These are phyloP conservation scores for Otus sunia DNA, from an alignment of 2,113 vertebrate genomes.

Conservation along the genomic window DNA sequence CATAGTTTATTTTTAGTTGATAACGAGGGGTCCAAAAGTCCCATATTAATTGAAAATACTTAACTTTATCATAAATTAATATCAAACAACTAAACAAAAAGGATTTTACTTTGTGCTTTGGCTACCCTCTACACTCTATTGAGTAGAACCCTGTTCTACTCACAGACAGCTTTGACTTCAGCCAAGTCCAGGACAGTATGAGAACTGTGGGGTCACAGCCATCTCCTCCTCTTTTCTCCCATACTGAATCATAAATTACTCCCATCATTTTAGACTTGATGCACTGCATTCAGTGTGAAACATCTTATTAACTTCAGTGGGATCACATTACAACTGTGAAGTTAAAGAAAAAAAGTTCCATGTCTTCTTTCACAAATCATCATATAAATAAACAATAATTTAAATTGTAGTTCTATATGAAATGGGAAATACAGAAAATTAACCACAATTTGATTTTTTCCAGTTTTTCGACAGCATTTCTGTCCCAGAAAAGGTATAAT, in stretches of 20 bases:
- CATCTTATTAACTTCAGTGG: background rate
- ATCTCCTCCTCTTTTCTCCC: background rate
- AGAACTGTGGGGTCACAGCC: background rate
- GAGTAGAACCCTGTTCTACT: background rate
- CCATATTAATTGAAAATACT: background rate
- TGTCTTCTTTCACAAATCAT: background rate
- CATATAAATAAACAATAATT: background rate
- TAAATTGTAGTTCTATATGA: background rate
- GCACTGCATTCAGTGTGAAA: background rate
- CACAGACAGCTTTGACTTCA: background rate
- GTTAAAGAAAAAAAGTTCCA: background rate
- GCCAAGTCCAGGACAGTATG: background rate
- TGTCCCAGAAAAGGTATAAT: background rate
- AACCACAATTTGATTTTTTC: background rate
- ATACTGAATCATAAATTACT: background rate
- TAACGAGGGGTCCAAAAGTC: accelerated
- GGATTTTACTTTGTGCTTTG: background rate
- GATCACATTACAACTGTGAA: background rate
- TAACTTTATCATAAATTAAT: background rate
- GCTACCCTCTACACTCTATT: background rate
- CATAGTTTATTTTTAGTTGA: background rate
- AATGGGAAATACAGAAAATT: background rate
- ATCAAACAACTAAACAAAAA: background rate
- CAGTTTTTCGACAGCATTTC: background rate
- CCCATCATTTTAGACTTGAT: background rate